Conservation (phyloP, 2,888 invertebrate species). For the Balanococcus diminutus region DNA sequence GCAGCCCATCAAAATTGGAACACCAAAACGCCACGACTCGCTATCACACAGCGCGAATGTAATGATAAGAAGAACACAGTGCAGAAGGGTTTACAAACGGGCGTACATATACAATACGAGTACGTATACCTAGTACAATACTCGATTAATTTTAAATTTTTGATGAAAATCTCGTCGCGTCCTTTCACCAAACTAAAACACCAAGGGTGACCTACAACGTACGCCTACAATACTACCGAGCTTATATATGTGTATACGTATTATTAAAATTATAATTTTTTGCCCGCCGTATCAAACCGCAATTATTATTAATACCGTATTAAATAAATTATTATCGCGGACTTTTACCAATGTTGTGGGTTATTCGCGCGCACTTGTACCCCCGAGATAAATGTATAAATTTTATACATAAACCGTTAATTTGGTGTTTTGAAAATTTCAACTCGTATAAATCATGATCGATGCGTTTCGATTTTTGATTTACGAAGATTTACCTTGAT, state of each 20-base stretch:
- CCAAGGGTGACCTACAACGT: constrained; percentile 37
- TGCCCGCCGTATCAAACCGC: constrained; percentile 18
- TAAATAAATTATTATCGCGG: constrained; percentile 27
- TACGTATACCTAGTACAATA: background rate
- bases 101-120: background rate
- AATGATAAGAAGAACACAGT: background rate
- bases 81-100: background rate
- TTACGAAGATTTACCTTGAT: constrained; percentile 24
- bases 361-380: background rate
- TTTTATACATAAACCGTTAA: constrained; percentile 29
- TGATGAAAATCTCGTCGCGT: constrained; percentile 21
- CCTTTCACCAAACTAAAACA: constrained; percentile 37
- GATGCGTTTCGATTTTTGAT: constrained; percentile 27
- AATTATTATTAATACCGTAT: constrained; percentile 37
- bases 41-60: background rate
- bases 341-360: constrained; percentile 32
- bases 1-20: background rate
- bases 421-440: constrained; percentile 1
- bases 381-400: constrained; percentile 27
- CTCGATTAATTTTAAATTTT: constrained; percentile 34
- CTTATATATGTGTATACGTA: too few species aligned
- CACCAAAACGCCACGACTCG: background rate
- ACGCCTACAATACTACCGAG: constrained; percentile 10
- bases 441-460: constrained; percentile 32
- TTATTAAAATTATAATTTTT: constrained; percentile 38